A percentile compares a stretch with the other conserved stretches of the same genome.
Conservation (phyloP, 2,113 vertebrate species). For the Eonycteris spelaea region DNA sequence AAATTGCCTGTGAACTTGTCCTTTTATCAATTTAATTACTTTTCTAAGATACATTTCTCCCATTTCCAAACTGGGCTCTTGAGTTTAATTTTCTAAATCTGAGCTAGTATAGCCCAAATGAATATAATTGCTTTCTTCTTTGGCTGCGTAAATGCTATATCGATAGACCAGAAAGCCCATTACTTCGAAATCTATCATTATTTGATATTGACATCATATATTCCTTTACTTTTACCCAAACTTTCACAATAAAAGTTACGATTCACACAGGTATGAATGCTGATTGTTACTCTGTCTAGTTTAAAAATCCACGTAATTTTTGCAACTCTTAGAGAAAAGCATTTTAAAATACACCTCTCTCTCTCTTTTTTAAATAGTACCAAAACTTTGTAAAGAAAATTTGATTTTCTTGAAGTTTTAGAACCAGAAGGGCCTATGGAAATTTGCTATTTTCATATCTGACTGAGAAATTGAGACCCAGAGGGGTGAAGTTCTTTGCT, state of each 20-base stretch:
- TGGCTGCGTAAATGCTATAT: not conserved
- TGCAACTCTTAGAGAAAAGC: not conserved
- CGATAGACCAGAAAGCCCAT: not conserved
- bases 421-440: not conserved
- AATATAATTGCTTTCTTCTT: not conserved
- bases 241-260: not conserved
- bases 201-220: not conserved
- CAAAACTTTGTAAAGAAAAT: conserved; percentile 6
- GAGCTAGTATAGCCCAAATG: not conserved
- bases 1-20: not conserved
- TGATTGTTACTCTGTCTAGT: not conserved
- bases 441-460: not conserved
- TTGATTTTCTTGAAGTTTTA: conserved; percentile 2
- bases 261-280: not conserved
- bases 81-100: conserved; percentile 28
- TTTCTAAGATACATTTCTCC: not conserved
- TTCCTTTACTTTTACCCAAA: not conserved
- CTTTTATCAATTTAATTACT: not conserved
- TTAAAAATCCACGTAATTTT: conserved; percentile 5
- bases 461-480: not conserved
- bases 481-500: not conserved
- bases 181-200: not conserved
- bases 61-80: not conserved
- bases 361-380: not conserved
- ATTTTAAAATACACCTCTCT: not conserved